Conservation (phyloP, 2,888 invertebrate species). For the Pharmacophagus antenor region DNA sequence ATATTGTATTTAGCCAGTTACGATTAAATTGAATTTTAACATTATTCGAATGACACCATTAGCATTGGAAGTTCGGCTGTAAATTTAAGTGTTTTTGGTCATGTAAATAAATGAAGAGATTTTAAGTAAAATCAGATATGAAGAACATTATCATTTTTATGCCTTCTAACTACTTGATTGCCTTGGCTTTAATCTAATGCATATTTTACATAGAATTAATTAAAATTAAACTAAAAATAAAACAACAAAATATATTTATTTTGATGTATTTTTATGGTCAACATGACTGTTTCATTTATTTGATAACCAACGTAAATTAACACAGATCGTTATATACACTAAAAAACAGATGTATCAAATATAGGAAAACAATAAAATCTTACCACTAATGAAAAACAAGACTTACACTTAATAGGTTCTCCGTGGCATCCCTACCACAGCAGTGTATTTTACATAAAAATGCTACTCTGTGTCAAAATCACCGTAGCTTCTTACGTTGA, state of each 20-base stretch:
- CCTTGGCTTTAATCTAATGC: no score
- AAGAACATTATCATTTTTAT: no score
- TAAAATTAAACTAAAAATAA: not conserved
- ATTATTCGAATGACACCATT: no score
- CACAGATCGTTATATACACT: slow-evolving; percentile 21
- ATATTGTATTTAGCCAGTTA: no score
- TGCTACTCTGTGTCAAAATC: slow-evolving; percentile 61
- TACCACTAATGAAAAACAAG: slow-evolving; percentile 4
- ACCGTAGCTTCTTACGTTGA: slow-evolving; percentile 39
- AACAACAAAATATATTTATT: slow-evolving; percentile 23
- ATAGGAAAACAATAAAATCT: not conserved
- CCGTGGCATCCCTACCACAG: slow-evolving; percentile 55
- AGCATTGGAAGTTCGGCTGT: no score
- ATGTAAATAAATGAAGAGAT: no score
- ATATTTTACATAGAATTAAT: not conserved
- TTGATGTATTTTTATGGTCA: slow-evolving; percentile 32
- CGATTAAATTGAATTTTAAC: no score
- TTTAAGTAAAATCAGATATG: no score
- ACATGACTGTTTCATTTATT: slow-evolving; percentile 35
- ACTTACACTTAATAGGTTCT: slow-evolving; percentile 35
- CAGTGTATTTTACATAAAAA: slow-evolving; percentile 63
- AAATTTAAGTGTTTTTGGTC: no score
- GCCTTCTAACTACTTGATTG: no score
- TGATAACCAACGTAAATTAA: slow-evolving; percentile 28
- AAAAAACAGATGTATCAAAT: slow-evolving; percentile 3